Base-by-base conservation (phyloP, 2,797 vertebrate genomes). In the Amphiprion clarkii region DNA sequence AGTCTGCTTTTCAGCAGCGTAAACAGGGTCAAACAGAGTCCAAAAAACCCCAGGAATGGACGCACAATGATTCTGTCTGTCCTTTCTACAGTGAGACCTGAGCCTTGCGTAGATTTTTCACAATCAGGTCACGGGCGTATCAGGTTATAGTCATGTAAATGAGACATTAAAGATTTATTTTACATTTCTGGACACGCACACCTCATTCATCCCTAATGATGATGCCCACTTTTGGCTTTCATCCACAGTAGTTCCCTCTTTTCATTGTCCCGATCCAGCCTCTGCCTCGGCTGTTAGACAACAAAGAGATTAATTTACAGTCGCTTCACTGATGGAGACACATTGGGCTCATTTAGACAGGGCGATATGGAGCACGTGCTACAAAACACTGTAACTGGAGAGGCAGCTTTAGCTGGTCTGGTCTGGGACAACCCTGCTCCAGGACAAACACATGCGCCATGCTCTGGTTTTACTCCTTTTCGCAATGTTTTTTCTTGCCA, bases 221-320 rank as follows among this genome's bases (percentile, higher is more conserved):
- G 19, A 25, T 49, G 27, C 40, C 56, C 21, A 11, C 63, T 82
- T 83, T 25, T 72, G 49, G 16, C 61, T 12, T 57, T 29, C 13
- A 2, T 64, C 57, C 82, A 21, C 55, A 21, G 75, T 44, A 71
- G 44, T 56, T 53, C 65, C 39, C 67, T 46, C 21, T 71, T 72
- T 78, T 72, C 79, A 79, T 84, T 82, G 84, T 83, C 36, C 55
- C 1, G 23, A 70, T 78, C 71, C 27, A 54, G 16, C 80, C 81
- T 46, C 76, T 62, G 64, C 62, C 16, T 2, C 10, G 70, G 67
- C 80, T 81, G 81, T 88, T 79, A 81, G 86, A 87, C 89, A 89
- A 93, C 90, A 93, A 91, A 89, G 91, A 89, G 81, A 87, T 84
- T 73, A 73, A 90, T 89, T 88, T 88, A 84, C 89, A 82, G 90